These are phyloP conservation scores for Epiblema foenella DNA, from an alignment of 2,888 invertebrate genomes.

Conservation along the genomic window DNA sequence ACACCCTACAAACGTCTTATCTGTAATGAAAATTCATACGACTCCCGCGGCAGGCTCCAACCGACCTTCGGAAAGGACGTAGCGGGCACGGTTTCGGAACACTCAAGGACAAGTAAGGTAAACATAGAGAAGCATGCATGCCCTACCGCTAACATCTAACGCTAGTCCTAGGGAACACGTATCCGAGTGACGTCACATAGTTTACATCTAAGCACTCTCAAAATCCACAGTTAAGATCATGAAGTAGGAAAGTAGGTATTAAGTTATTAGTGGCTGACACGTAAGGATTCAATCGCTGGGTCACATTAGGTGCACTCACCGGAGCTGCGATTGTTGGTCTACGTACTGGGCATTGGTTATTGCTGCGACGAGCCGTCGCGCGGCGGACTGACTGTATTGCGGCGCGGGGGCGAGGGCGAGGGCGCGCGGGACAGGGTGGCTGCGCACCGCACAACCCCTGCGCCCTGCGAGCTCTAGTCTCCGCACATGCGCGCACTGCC, in stretches of 20 bases:
- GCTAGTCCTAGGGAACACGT: conserved; percentile 63
- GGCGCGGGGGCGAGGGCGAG: conserved; percentile 30
- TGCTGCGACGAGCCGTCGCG: conserved; percentile 49
- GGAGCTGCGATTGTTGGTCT: conserved; percentile 57
- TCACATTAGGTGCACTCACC: conserved; percentile 66
- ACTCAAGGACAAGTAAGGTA: conserved; percentile 68
- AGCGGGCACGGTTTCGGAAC: conserved; percentile 65
- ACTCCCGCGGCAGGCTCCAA: conserved; percentile 63
- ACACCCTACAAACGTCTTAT: conserved; percentile 76
- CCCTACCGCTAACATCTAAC: conserved; percentile 75
- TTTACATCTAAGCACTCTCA: conserved; percentile 70
- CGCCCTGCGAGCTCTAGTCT: conserved; percentile 44
- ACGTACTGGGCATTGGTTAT: conserved; percentile 59
- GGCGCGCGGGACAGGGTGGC: conserved; percentile 52
- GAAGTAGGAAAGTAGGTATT: conserved; percentile 53
- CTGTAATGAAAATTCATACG: conserved; percentile 74
- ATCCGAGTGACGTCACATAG: conserved; percentile 61
- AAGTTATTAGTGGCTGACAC: conserved; percentile 54
- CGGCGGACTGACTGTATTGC: conserved; percentile 40
- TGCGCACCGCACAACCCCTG: conserved; percentile 50
- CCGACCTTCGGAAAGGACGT: conserved; percentile 63
- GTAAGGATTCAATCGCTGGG: conserved; percentile 45
- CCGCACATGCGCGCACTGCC: conserved; percentile 60
- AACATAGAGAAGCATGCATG: conserved; percentile 80
- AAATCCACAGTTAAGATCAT: conserved; percentile 61